A percentile compares a stretch with the other conserved stretches of the same genome.
Conservation (phyloP, 2,113 vertebrate genomes). For the Neogale vison region DNA sequence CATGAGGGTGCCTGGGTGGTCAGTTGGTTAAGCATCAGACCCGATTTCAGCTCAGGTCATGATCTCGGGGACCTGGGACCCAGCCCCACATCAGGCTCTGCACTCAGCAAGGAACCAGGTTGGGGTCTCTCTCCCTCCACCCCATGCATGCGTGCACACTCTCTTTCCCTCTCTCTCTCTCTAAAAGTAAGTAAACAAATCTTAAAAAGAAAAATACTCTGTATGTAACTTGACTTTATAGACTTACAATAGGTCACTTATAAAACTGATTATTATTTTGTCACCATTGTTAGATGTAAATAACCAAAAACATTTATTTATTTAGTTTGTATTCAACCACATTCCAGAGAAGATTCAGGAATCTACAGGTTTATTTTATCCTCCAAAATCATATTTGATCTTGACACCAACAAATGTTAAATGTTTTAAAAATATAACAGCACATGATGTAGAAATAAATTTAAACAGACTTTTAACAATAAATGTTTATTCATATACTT, state of each 20-base stretch:
- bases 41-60: neutral
- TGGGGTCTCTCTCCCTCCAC: neutral
- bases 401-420: constrained; percentile 20
- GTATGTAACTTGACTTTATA: neutral
- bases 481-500: neutral
- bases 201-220: neutral
- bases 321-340: neutral
- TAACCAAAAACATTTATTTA: constrained; percentile 36
- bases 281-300: neutral
- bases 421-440: constrained; percentile 11
- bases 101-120: neutral
- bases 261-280: neutral
- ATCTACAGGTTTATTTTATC: neutral
- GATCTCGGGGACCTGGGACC: neutral
- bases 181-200: neutral
- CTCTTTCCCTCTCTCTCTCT: neutral
- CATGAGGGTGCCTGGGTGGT: neutral
- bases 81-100: neutral
- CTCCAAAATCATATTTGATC: neutral
- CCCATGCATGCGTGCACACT: neutral
- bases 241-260: neutral
- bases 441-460: constrained; percentile 21
- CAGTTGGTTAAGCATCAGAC: neutral
- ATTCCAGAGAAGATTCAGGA: neutral
- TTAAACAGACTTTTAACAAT: neutral